Evolutionary conservation across 2,888 invertebrate species (phyloP), one percentile per base, ranked within the genome.

Genomic region (Amorpha juglandis): DNA sequence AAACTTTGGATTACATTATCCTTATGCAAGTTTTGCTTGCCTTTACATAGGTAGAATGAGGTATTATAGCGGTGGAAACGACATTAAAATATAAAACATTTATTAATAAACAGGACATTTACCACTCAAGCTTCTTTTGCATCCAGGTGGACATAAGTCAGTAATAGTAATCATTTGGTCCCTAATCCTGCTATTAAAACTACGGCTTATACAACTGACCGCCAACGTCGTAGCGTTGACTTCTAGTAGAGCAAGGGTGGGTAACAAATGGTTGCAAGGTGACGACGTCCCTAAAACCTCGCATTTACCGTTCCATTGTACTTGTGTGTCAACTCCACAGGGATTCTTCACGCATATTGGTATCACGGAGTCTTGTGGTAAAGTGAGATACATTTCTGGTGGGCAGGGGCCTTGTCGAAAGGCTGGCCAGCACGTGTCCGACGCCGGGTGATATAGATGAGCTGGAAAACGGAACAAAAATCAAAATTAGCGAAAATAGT

Each of bases 321-420:
- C 94, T 38, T 78, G 74, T 0, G 94, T 94, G 73, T 96, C 95
- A 0, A 75, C 68, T 6, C 68, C 69, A 77, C 97, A 97, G 0
- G 95, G 95, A 87, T 96, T 96, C 27, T 73, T 74, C 4, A 87
- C 88, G 77, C 97, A 97, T 64, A 90, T 84, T 0, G 96, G 95
- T 52, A 95, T 87, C 0, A 92, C 89, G 14, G 94, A 80, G 48
- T 92, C 86, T 52, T 78, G 70, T 11, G 89, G 90, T 21, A 96
- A 87, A 8, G 95, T 79, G 33, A 96, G 86, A 75, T 95, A 95
- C 66, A 95, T 79, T 0, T 90, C 89, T 0, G 75, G 64, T 0
- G 78, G 71, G 75, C 97, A 97, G 0, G 96, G 96, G 0, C 96
- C 97, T 78, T 90, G 94, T 50, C 91, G 89, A 76, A 94, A 96